Conservation (phyloP, 2,888 invertebrate genomes). For the Agrotis segetum region DNA sequence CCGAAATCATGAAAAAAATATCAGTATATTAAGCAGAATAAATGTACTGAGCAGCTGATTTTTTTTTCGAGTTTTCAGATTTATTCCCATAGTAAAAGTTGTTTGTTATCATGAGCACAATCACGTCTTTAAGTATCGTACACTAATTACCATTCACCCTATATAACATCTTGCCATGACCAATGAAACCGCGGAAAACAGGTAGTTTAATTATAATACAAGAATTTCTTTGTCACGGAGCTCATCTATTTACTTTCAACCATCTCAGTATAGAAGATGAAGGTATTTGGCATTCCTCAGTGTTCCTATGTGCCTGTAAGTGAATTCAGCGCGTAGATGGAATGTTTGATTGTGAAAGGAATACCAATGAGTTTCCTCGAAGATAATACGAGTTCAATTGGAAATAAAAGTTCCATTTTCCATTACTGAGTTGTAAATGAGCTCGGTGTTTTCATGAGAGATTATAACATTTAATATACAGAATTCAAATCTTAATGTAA, state of each 20-base stretch:
- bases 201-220: slow-evolving; percentile 8
- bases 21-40: too few species aligned
- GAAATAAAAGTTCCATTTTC: slow-evolving; percentile 37
- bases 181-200: too few species aligned
- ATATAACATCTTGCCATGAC: too few species aligned
- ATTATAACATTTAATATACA: not conserved
- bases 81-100: too few species aligned
- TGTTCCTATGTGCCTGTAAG: slow-evolving; percentile 63
- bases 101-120: too few species aligned
- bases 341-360: slow-evolving; percentile 71
- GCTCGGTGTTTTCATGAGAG: not conserved
- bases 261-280: slow-evolving; percentile 40
- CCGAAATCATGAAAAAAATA: too few species aligned
- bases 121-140: too few species aligned
- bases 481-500: not conserved
- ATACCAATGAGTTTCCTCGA: slow-evolving; percentile 75
- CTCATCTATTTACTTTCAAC: slow-evolving; percentile 18
- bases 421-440: slow-evolving; percentile 34
- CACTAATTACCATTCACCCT: too few species aligned
- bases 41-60: too few species aligned
- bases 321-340: slow-evolving; percentile 75
- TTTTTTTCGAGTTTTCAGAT: too few species aligned
- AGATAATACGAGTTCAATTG: slow-evolving; percentile 60
- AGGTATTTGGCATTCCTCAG: slow-evolving; percentile 55
- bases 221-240: slow-evolving; percentile 23